These are phyloP conservation scores for Hydrochoerus hydrochaeris DNA, from an alignment of 2,113 vertebrate genomes.

Conservation along the genomic window DNA sequence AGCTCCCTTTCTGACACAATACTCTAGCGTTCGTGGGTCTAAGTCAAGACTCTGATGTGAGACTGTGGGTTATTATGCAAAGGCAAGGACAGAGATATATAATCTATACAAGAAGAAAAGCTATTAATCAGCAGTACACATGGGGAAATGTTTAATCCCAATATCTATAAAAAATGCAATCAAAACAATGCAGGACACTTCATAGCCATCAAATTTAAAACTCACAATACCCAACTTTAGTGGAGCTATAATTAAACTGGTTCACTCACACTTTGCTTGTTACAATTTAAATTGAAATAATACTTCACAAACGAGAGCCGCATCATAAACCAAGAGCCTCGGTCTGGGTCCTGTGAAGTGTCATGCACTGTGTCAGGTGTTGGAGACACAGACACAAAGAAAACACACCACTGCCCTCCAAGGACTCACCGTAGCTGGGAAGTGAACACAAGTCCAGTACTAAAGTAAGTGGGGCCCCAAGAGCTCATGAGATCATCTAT, in stretches of 20 bases:
- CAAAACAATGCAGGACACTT: conserved; percentile 26
- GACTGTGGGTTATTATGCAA: neutral
- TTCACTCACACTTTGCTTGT: conserved; percentile 19
- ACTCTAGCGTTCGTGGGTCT: neutral
- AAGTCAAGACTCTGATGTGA: neutral
- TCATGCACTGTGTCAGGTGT: neutral
- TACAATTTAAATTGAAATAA: conserved; percentile 36
- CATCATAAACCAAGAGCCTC: neutral
- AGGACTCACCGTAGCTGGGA: neutral
- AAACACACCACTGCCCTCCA: neutral
- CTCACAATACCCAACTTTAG: neutral
- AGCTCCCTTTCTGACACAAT: neutral
- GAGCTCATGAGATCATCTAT: neutral
- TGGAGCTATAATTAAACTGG: neutral
- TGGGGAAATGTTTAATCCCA: conserved; percentile 25
- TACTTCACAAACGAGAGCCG: neutral
- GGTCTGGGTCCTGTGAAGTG: neutral
- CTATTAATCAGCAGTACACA: neutral
- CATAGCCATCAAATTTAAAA: conserved; percentile 43
- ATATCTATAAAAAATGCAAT: conserved; percentile 47
- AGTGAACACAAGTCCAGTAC: neutral
- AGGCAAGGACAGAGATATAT: neutral
- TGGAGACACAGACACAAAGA: neutral
- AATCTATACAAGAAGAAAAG: neutral
- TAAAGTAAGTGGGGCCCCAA: neutral